Conservation (phyloP, 2,797 vertebrate genomes). For the Okamejei kenojei region DNA sequence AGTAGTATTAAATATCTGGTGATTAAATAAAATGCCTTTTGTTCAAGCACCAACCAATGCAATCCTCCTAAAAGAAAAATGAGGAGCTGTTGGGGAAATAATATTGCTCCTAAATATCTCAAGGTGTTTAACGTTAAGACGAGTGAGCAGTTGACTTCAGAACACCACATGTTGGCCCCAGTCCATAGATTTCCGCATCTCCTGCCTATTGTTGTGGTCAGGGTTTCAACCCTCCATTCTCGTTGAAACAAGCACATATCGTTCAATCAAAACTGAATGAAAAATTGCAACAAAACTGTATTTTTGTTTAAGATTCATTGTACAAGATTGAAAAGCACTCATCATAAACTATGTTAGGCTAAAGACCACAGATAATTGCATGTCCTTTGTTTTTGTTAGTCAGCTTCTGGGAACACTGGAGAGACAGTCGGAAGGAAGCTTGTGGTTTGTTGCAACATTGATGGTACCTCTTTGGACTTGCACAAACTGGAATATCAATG, state of each 20-base stretch:
- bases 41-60: background rate
- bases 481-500: background rate
- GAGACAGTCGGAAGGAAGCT: background rate
- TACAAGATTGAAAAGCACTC: background rate
- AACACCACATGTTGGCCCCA: background rate
- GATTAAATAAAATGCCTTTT: background rate
- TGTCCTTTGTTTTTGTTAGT: background rate
- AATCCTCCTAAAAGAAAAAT: background rate
- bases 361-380: background rate
- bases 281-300: background rate
- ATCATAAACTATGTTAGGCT: background rate
- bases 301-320: background rate
- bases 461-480: background rate
- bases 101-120: background rate
- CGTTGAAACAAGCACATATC: background rate
- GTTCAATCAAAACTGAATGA: background rate
- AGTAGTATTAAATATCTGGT: background rate
- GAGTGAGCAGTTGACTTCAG: background rate
- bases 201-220: background rate
- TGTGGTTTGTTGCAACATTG: background rate
- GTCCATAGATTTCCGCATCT: background rate
- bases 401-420: background rate
- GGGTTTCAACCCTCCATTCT: background rate
- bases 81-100: background rate
- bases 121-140: background rate